These are phyloP conservation scores for Dryobotodes eremita DNA, from an alignment of 2,888 invertebrate genomes.

Conservation along the genomic window DNA sequence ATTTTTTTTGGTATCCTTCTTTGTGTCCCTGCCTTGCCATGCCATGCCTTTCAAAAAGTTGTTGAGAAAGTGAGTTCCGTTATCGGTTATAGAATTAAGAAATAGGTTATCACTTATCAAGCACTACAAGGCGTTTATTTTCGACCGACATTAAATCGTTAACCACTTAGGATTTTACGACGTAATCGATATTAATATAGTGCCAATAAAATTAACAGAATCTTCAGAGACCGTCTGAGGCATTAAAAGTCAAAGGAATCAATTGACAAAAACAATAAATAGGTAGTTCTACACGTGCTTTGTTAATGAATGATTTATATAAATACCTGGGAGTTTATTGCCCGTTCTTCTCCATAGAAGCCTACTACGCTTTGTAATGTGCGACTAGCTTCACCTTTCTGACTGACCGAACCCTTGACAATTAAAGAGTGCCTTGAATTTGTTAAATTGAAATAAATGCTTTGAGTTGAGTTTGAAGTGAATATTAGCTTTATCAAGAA, in stretches of 20 bases:
- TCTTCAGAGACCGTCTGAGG: constrained; percentile 38
- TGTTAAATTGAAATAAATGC: too few species aligned
- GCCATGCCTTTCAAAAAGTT: not conserved
- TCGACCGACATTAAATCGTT: constrained; percentile 52
- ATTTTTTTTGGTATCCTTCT: not conserved
- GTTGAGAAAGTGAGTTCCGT: not conserved
- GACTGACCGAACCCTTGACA: too few species aligned
- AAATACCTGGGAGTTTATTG: not conserved
- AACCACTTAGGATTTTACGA: constrained; percentile 72
- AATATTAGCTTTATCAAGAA: not conserved
- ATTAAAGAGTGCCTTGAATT: too few species aligned
- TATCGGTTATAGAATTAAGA: constrained; percentile 5
- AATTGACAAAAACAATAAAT: constrained; percentile 29
- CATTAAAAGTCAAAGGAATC: constrained; percentile 20
- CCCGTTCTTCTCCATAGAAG: not conserved
- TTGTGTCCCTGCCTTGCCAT: too few species aligned
- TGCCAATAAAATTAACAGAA: constrained; percentile 63
- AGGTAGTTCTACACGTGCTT: not conserved
- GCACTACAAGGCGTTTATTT: constrained; percentile 35
- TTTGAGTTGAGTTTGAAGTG: not conserved
- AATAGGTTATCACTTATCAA: constrained; percentile 19
- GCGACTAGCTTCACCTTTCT: not conserved
- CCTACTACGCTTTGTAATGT: not conserved
- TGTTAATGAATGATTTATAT: not conserved
- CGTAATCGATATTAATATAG: constrained; percentile 68